These are phyloP conservation scores for Rynchops niger DNA, from an alignment of 2,113 vertebrate species.

Conservation along the genomic window DNA sequence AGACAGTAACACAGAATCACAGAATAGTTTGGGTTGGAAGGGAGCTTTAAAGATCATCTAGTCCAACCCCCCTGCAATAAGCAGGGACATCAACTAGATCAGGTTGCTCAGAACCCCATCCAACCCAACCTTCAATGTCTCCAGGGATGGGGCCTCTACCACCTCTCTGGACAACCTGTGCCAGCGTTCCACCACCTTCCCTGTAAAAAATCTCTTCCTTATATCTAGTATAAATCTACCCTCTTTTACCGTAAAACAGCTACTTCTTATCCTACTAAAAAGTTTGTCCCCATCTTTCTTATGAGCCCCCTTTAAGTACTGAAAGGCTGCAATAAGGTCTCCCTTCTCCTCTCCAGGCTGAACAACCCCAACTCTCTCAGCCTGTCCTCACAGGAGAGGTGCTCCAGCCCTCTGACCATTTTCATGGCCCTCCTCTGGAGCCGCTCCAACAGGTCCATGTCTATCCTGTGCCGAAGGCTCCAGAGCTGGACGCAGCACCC, in stretches of 20 bases:
- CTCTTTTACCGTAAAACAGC: background rate
- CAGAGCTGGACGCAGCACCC: background rate
- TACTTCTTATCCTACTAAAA: background rate
- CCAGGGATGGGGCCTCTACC: background rate
- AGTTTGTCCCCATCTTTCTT: background rate
- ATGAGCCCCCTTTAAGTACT: background rate
- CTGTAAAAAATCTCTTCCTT: background rate
- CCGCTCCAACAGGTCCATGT: background rate
- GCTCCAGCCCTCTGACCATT: background rate
- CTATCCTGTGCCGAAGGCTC: background rate
- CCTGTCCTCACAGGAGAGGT: background rate
- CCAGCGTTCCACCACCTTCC: background rate
- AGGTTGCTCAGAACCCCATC: background rate
- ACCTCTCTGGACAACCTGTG: background rate
- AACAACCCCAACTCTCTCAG: background rate
- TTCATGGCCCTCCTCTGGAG: background rate
- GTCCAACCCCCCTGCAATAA: background rate
- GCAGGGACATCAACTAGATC: background rate
- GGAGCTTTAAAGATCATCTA: background rate
- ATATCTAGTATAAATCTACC: background rate
- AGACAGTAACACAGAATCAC: background rate
- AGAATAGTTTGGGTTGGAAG: background rate
- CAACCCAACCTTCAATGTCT: background rate
- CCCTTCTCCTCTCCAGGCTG: background rate
- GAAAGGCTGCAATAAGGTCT: background rate